Conservation (phyloP, 2,888 invertebrate species). For the Crioceris asparagi region DNA sequence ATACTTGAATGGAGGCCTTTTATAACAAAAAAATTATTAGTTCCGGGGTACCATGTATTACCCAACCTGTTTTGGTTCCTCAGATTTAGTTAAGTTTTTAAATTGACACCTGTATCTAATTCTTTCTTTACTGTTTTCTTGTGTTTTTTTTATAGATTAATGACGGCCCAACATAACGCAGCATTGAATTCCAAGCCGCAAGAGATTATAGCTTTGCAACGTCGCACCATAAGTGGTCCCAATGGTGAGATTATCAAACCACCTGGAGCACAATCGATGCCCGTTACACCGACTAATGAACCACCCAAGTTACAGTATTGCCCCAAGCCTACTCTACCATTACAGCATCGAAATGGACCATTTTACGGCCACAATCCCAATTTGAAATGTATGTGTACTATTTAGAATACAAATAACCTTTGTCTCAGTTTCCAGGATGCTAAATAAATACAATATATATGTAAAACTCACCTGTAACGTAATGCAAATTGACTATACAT, state of each 20-base stretch:
- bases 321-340: constrained; percentile 34
- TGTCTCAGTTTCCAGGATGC: too few relatives aligned
- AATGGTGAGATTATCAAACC: constrained; percentile 37
- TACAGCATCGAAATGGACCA: constrained; percentile 49
- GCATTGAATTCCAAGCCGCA: constrained; percentile 44
- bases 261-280: constrained; percentile 36
- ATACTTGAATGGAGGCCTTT: too few relatives aligned
- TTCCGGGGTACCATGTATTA: too few relatives aligned
- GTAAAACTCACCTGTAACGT: too few relatives aligned
- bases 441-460: too few relatives aligned
- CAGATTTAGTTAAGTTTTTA: too few relatives aligned
- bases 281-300: constrained; percentile 32
- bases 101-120: too few relatives aligned
- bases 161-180: constrained; percentile 74
- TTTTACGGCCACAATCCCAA: constrained; percentile 92
- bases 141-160: constrained; percentile 48
- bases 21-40: too few relatives aligned
- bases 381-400: constrained; percentile 47
- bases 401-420: too few relatives aligned
- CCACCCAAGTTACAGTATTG: constrained; percentile 40
- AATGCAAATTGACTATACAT: too few relatives aligned
- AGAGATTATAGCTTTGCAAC: constrained; percentile 46
- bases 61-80: too few relatives aligned
- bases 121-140: too few relatives aligned
- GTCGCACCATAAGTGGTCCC: constrained; percentile 36